A percentile compares a stretch with the other conserved stretches of the same genome.
Evolutionary conservation across 2,888 invertebrate species (phyloP).

Genomic region (Biston betularia): DNA sequence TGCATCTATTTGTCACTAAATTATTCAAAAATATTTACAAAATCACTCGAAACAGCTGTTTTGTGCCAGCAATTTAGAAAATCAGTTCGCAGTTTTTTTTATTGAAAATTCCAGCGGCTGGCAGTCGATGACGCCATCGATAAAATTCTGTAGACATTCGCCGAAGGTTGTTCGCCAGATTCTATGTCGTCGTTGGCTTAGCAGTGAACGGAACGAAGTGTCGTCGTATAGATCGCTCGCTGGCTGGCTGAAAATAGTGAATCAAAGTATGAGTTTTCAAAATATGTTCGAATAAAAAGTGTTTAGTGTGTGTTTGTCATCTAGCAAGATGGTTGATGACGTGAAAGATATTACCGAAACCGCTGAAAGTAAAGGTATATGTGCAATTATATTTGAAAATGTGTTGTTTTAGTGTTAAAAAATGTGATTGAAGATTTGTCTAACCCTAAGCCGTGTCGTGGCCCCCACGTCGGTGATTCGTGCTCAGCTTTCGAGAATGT

Average conservation of each 20-base stretch:
- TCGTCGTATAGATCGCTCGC: conserved; percentile 84
- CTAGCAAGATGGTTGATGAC: conserved; percentile 86
- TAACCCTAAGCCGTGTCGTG: conserved; percentile 85
- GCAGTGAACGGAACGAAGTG: conserved; percentile 85
- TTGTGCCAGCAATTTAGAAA: conserved; percentile 4
- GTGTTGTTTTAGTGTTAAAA: conserved; percentile 79
- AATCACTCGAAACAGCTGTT: conserved; percentile 12
- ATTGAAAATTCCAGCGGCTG: conserved; percentile 12
- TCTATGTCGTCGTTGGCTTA: conserved; percentile 63
- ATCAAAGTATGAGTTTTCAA: conserved; percentile 85
- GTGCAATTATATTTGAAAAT: conserved; percentile 77
- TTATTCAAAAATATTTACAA: neutral
- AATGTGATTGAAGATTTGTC: conserved; percentile 80
- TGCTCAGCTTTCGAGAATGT: conserved; percentile 80
- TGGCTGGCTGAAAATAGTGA: conserved; percentile 85
- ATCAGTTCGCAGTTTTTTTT: conserved; percentile 10
- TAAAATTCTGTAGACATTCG: conserved; percentile 48
- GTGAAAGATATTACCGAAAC: conserved; percentile 84
- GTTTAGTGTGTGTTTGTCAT: conserved; percentile 83
- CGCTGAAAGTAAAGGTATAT: conserved; percentile 85
- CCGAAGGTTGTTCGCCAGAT: conserved; percentile 62
- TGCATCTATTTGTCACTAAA: neutral
- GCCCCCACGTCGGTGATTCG: conserved; percentile 82
- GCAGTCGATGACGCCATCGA: conserved; percentile 52
- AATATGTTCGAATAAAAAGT: conserved; percentile 86